Conservation (phyloP, 2,797 vertebrate species). For the Avahi laniger region DNA sequence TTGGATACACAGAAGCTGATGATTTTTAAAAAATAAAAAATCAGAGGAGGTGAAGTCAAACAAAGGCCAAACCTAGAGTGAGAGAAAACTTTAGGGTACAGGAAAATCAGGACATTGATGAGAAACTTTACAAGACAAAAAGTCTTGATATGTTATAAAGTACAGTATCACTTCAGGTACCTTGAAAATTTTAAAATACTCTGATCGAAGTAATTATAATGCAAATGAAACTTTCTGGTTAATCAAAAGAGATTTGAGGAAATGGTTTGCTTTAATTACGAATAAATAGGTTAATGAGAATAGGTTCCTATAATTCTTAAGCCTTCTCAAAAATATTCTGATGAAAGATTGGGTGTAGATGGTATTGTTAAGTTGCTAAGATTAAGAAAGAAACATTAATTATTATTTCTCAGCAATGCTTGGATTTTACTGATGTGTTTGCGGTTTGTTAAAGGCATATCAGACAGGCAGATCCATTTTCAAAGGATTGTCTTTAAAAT, state of each 20-base stretch:
- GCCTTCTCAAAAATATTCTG: not conserved
- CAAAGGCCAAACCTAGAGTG: not conserved
- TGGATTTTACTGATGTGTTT: not conserved
- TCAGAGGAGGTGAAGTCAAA: not conserved
- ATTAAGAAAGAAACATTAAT: not conserved
- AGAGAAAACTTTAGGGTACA: not conserved
- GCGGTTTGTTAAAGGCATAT: conserved; percentile 6
- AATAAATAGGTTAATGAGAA: not conserved
- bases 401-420: not conserved
- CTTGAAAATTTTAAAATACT: not conserved
- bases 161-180: not conserved
- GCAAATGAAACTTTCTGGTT: not conserved
- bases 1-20: not conserved
- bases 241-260: not conserved
- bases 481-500: not conserved
- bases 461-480: conserved; percentile 18
- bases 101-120: not conserved
- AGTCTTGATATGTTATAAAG: not conserved
- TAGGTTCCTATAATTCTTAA: conserved; percentile 1
- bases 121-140: not conserved
- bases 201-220: not conserved
- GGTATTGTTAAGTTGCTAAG: not conserved
- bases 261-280: not conserved
- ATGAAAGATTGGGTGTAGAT: not conserved
- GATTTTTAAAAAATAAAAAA: not conserved